Evolutionary conservation across 2,888 invertebrate genomes (phyloP), one percentile per base, ranked within the genome.

Genomic region (Heliconius aoede): DNA sequence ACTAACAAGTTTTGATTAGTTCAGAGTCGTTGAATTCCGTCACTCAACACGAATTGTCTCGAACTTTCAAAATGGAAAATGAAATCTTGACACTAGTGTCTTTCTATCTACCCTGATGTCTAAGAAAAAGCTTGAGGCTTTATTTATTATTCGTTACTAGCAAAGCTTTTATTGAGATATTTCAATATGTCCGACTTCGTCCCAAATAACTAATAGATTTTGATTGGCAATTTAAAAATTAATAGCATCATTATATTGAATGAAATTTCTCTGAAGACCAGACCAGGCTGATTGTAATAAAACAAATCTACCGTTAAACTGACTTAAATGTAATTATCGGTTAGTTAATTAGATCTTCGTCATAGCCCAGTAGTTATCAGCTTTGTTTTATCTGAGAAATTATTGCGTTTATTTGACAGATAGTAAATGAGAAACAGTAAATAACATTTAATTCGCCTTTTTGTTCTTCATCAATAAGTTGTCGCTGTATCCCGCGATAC

Each of bases 251-350:
- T 55, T 32, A 55, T 55, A 30, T 51, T 32, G 30, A 55, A 69
- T 18, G 55, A 32, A 69, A 69, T 69, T 51, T 69, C 69, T 69
- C 55, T n/a, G 69, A 69, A 69, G 55, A 69, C 55, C 46, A 28
- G 65, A 73, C 28, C 36, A 65, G 69, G 46, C 30, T 55, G 24
- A 79, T 77, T 72, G 46, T 77, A 79, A 77, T 73, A 72, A 65
- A 80, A 79, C 60, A 76, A 78, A 74, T 73, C 69, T 74, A 77
- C 76, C 85, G 84, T 84, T 84, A 88, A 90, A 90, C 90, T 86
- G 84, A 83, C 85, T 85, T 83, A 89, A 87, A 88, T 85, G 86
- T 84, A 91, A 92, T 90, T 91, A 90, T 84, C 86, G 85, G 84
- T 85, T 82, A 82, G 84, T 88, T 88, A 90, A 90, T 90, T 88